Evolutionary conservation across 2,113 vertebrate species (phyloP).

Genomic region (Pluvialis apricaria): DNA sequence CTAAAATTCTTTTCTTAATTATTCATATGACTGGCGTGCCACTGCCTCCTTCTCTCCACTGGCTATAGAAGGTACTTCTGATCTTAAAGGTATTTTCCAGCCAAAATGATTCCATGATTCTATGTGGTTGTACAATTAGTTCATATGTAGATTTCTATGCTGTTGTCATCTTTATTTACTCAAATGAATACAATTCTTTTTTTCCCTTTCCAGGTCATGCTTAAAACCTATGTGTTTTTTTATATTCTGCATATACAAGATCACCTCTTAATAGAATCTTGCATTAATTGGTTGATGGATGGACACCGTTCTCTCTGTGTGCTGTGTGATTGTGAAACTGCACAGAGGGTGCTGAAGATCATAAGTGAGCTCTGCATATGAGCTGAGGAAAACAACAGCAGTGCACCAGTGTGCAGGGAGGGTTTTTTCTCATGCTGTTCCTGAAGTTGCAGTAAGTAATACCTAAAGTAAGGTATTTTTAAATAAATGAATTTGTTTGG

Average conservation of each 20-base stretch:
- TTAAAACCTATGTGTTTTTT: constrained; percentile 6
- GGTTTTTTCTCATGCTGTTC: background rate
- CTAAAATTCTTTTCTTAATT: background rate
- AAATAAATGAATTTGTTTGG: background rate
- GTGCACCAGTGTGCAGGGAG: background rate
- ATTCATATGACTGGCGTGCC: background rate
- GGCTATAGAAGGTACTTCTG: background rate
- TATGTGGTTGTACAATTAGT: background rate
- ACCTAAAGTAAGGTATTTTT: background rate
- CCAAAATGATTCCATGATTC: background rate
- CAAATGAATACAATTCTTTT: background rate
- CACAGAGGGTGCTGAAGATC: constrained; percentile 39
- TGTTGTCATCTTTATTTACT: background rate
- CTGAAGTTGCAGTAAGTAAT: background rate
- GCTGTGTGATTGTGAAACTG: constrained; percentile 52
- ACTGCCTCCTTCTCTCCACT: background rate
- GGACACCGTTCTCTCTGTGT: constrained; percentile 28
- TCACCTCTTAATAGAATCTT: constrained; percentile 25
- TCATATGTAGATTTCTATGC: background rate
- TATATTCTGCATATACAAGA: background rate
- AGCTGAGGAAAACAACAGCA: constrained; percentile 1
- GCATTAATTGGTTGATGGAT: constrained; percentile 33
- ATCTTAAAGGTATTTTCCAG: background rate
- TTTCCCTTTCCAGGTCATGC: background rate
- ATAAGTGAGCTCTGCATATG: constrained; percentile 19